Evolutionary conservation across 2,113 vertebrate genomes (phyloP).

Genomic region (Tragelaphus scriptus): DNA sequence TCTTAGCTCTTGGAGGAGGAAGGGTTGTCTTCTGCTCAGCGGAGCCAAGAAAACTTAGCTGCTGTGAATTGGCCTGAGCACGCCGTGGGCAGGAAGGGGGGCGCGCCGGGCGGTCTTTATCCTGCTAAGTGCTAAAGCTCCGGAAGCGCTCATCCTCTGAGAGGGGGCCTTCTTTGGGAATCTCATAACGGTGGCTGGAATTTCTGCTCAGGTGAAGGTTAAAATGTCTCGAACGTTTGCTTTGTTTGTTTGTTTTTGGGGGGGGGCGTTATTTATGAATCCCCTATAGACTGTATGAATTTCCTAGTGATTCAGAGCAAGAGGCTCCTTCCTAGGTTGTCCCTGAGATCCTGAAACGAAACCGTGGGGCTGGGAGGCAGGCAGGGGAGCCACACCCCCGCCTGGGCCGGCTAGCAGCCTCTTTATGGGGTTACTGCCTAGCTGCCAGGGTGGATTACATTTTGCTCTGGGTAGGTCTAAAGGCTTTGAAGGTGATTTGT

Average conservation of each 20-base stretch:
- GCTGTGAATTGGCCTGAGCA: background rate
- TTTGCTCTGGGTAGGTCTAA: background rate
- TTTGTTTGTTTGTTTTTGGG: background rate
- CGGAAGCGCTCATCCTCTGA: accelerated
- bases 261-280: background rate
- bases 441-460: background rate
- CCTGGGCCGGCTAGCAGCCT: no score
- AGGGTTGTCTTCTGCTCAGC: background rate
- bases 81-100: accelerated
- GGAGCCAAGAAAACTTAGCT: background rate
- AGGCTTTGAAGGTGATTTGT: background rate
- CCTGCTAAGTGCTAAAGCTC: background rate
- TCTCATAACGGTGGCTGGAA: background rate
- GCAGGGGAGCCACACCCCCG: background rate
- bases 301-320: background rate
- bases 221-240: background rate
- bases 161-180: background rate
- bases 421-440: no score
- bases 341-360: background rate
- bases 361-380: background rate
- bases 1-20: background rate
- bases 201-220: background rate
- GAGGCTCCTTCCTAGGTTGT: background rate
- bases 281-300: background rate
- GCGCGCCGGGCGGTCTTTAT: background rate